Conservation (phyloP, 2,113 vertebrate species). For the Callipepla squamata region DNA sequence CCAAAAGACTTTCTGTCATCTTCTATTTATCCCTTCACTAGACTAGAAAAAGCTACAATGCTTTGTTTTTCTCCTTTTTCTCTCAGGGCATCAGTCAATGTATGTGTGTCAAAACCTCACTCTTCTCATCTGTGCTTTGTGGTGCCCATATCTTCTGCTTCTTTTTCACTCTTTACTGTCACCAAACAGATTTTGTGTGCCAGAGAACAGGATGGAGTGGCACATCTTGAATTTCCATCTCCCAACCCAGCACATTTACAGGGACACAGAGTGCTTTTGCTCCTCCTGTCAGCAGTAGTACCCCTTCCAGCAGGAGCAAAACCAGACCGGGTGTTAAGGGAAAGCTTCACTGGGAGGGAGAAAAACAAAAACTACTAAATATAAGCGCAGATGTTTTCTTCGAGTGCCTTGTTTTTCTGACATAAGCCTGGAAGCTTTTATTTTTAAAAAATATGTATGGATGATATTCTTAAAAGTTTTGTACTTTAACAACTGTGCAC, state of each 20-base stretch:
- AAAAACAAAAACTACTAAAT: background rate
- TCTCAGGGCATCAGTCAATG: background rate
- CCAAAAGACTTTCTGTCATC: constrained; percentile 71
- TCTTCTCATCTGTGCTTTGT: background rate
- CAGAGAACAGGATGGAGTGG: background rate
- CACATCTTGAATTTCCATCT: background rate
- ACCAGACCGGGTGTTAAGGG: background rate
- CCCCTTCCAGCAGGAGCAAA: background rate
- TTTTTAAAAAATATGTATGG: background rate
- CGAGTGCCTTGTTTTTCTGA: background rate
- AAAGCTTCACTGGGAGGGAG: background rate
- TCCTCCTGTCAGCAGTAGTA: background rate
- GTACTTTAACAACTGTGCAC: background rate
- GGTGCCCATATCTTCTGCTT: background rate
- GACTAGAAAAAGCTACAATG: constrained; percentile 5
- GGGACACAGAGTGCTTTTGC: background rate
- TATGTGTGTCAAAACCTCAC: background rate
- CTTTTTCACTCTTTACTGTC: background rate
- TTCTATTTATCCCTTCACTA: constrained; percentile 58
- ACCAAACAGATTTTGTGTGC: background rate
- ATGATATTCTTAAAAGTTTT: background rate
- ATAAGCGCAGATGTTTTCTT: background rate
- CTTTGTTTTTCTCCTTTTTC: background rate
- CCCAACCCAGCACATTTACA: background rate
- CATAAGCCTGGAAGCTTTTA: background rate